Conservation (phyloP, 2,113 vertebrate genomes). For the Nothoprocta perdicaria region DNA sequence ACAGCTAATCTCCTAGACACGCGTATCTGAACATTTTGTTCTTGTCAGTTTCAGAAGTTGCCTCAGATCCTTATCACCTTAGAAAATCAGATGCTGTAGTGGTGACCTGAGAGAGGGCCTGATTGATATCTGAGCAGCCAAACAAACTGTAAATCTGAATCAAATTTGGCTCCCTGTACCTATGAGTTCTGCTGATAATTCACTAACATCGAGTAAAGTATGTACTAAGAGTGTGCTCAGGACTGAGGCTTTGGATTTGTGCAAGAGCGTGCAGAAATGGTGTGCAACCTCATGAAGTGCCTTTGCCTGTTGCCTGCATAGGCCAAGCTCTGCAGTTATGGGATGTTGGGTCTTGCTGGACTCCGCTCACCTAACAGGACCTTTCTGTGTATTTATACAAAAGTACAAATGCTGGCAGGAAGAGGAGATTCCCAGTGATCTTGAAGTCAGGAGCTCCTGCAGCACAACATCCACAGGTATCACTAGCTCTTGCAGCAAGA, state of each 20-base stretch:
- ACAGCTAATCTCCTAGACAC: not conserved
- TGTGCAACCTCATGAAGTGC: not conserved
- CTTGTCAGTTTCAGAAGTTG: conserved; percentile 30
- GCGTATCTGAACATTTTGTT: conserved; percentile 43
- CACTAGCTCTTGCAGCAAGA: accelerated
- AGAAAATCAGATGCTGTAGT: conserved; percentile 42
- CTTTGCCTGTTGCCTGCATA: not conserved
- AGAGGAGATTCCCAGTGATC: not conserved
- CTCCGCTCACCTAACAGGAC: not conserved
- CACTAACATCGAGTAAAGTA: not conserved
- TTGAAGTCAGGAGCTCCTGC: conserved; percentile 21
- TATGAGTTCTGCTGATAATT: not conserved
- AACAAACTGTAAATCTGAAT: conserved; percentile 39
- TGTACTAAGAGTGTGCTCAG: accelerated
- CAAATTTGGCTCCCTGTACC: not conserved
- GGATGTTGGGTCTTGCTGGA: not conserved
- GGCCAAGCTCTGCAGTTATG: not conserved
- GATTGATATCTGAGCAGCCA: conserved; percentile 31
- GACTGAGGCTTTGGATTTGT: not conserved
- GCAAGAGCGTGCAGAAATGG: not conserved
- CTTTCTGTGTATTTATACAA: not conserved
- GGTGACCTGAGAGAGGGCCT: conserved; percentile 29
- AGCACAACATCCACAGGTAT: not conserved
- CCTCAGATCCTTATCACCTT: conserved; percentile 10
- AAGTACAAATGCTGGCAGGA: not conserved